These are phyloP conservation scores for Drosophila niveifrons DNA, from an alignment of 2,888 invertebrate genomes.

Conservation along the genomic window DNA sequence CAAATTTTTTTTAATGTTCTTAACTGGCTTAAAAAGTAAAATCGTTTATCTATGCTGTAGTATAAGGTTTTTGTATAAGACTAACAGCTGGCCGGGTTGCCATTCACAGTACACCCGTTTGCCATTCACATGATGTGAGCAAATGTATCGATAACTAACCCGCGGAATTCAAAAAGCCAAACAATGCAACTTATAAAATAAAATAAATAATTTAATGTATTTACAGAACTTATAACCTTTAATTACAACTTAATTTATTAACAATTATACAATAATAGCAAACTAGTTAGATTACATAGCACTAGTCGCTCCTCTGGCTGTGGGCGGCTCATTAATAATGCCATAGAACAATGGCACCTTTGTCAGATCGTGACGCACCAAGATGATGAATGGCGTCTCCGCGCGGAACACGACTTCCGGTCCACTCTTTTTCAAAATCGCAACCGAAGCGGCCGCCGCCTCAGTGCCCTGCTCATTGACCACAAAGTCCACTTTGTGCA, in stretches of 20 bases:
- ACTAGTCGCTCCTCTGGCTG: conserved; percentile 18
- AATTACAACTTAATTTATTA: conserved; percentile 15
- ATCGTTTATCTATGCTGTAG: background rate
- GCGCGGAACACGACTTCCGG: conserved; percentile 86
- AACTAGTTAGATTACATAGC: background rate
- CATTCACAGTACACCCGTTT: background rate
- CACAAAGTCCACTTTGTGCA: conserved; percentile 88
- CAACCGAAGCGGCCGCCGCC: conserved; percentile 88
- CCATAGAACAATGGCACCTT: conserved; percentile 89
- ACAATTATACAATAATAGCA: conserved; percentile 30
- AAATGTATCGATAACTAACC: background rate
- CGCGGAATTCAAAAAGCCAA: background rate
- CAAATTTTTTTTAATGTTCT: background rate
- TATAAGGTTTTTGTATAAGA: background rate
- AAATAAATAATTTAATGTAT: conserved; percentile 5
- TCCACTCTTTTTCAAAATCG: conserved; percentile 87
- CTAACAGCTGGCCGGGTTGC: conserved; percentile 26
- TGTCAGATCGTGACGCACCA: conserved; percentile 88
- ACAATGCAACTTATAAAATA: background rate
- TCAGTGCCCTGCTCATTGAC: conserved; percentile 89
- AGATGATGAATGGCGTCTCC: conserved; percentile 89
- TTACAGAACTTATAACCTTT: conserved; percentile 11
- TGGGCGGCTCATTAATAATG: conserved; percentile 87
- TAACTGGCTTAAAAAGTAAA: background rate
- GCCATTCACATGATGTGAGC: conserved; percentile 28